Evolutionary conservation across 2,797 vertebrate species (phyloP).

Genomic region (Paguma larvata): DNA sequence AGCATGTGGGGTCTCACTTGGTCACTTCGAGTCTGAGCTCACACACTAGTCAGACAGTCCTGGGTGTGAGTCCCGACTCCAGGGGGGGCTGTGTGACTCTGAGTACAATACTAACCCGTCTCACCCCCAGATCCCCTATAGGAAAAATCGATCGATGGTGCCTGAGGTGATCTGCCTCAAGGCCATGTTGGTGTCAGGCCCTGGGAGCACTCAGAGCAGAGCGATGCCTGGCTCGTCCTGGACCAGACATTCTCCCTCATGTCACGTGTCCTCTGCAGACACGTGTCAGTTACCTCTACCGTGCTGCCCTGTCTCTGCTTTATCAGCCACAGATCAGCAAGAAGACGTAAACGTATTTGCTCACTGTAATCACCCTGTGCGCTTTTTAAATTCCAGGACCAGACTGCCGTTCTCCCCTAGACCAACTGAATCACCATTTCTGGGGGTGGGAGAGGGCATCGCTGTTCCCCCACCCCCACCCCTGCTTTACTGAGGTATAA

Average conservation of each 20-base stretch:
- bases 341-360: background rate
- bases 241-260: background rate
- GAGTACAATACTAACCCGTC: background rate
- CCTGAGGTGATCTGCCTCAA: background rate
- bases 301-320: background rate
- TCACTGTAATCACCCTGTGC: background rate
- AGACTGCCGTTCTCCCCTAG: background rate
- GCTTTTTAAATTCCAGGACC: background rate
- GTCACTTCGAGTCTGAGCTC: background rate
- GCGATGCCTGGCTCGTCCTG: background rate
- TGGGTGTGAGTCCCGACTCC: background rate
- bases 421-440: background rate
- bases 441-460: background rate
- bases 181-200: background rate
- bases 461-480: background rate
- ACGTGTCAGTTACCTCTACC: background rate
- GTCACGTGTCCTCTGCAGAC: rapidly evolving
- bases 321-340: background rate
- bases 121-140: background rate
- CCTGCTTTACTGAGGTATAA: too few species aligned
- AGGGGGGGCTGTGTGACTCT: background rate
- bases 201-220: background rate
- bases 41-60: background rate
- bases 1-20: background rate
- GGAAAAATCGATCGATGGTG: background rate